A percentile compares a stretch with the other conserved stretches of the same genome.
Conservation (phyloP, 2,113 vertebrate genomes). For the Gobius niger region DNA sequence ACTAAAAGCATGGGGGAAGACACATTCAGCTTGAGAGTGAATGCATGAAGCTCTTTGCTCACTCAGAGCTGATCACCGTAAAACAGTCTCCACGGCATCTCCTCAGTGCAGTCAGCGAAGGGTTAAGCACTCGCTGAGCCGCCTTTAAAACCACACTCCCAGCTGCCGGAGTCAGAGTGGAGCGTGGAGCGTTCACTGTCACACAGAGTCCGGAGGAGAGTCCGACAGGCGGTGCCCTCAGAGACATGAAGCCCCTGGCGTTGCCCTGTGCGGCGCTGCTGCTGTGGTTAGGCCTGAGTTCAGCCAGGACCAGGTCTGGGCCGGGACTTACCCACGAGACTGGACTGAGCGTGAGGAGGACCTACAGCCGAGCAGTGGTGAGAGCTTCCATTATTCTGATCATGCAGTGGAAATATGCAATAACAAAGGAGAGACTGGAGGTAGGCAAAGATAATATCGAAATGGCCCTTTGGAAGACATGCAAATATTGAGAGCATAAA, state of each 20-base stretch:
- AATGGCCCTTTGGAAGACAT: too few relatives aligned
- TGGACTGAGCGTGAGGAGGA: constrained; percentile 18
- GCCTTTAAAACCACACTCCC: neutral
- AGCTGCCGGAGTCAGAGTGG: neutral
- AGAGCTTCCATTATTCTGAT: neutral
- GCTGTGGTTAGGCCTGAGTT: constrained; percentile 76
- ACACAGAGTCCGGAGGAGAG: neutral
- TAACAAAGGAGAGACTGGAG: too few relatives aligned
- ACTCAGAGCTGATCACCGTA: too few relatives aligned
- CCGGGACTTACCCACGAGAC: constrained; percentile 42
- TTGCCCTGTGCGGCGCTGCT: constrained; percentile 74
- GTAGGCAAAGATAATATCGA: too few relatives aligned
- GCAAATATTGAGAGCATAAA: too few relatives aligned
- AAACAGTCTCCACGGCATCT: too few relatives aligned
- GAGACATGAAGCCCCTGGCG: constrained; percentile 71
- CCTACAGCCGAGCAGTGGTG: neutral
- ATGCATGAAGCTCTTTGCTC: too few relatives aligned
- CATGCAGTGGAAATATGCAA: neutral
- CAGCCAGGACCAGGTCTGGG: constrained; percentile 30
- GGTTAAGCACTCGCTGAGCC: constrained; percentile 80
- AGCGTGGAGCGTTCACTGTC: neutral
- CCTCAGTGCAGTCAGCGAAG: constrained; percentile 64
- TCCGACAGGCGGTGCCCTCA: constrained; percentile 24
- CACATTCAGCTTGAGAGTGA: too few relatives aligned
- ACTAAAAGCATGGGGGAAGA: too few relatives aligned